These are phyloP conservation scores for Bombus huntii DNA, from an alignment of 1,140 invertebrate genomes.

Conservation along the genomic window DNA sequence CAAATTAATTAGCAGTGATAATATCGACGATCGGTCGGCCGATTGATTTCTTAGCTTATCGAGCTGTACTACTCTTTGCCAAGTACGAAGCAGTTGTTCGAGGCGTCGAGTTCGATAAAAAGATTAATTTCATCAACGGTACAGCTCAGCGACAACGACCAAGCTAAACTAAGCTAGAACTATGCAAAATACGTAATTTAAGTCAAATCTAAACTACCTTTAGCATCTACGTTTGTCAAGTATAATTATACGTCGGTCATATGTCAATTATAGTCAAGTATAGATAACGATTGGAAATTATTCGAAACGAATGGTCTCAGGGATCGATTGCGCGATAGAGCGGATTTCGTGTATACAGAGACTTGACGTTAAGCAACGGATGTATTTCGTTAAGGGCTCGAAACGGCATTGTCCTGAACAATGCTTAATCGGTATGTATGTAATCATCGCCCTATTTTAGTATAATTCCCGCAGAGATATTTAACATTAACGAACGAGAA, in stretches of 20 bases:
- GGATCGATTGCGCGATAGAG: neutral
- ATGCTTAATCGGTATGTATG: neutral
- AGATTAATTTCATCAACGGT: too few species aligned
- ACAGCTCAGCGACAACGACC: too few species aligned
- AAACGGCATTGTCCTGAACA: neutral
- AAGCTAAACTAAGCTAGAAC: too few species aligned
- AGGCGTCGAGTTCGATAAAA: too few species aligned
- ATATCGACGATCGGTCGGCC: neutral
- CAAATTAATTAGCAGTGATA: too few species aligned
- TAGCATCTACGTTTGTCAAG: too few species aligned
- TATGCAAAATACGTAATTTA: too few species aligned
- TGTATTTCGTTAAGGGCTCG: neutral
- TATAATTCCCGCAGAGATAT: neutral
- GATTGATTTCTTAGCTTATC: neutral
- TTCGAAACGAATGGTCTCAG: neutral
- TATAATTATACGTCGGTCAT: too few species aligned
- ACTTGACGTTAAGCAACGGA: neutral
- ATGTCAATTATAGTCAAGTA: too few species aligned
- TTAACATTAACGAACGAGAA: neutral
- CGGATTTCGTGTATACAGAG: neutral
- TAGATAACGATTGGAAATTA: neutral
- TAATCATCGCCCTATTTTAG: neutral
- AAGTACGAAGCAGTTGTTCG: too few species aligned
- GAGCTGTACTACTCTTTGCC: neutral
- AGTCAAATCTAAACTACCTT: too few species aligned